Evolutionary conservation across 92 coral and sea anemone species (phyloP).

Genomic region (Muricea muricata): DNA sequence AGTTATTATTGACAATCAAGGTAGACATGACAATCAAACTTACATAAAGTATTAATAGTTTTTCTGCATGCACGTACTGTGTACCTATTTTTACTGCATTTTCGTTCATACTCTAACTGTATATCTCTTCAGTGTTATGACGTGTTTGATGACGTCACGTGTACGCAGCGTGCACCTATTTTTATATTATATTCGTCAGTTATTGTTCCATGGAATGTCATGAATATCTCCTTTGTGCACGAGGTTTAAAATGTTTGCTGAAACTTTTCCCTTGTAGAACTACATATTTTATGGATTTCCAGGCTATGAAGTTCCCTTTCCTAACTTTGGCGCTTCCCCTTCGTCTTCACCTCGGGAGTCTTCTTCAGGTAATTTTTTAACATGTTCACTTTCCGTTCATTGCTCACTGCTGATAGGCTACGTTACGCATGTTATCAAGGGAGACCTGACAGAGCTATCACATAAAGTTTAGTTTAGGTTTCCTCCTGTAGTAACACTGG

Average conservation of each 20-base stretch:
- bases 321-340: conserved; percentile 39
- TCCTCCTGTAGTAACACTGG: too few relatives aligned
- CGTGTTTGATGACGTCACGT: background rate
- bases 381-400: too few relatives aligned
- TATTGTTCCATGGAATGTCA: too few relatives aligned
- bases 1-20: conserved; percentile 29
- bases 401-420: too few relatives aligned
- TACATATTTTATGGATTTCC: conserved; percentile 96
- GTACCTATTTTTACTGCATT: background rate
- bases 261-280: conserved; percentile 65
- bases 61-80: background rate
- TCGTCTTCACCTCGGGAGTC: conserved; percentile 24
- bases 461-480: too few relatives aligned
- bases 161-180: background rate
- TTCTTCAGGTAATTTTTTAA: conserved; percentile 5
- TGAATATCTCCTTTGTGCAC: too few relatives aligned
- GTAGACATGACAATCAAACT: background rate
- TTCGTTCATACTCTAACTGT: background rate
- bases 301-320: conserved; percentile 78
- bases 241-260: too few relatives aligned
- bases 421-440: too few relatives aligned
- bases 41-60: too few relatives aligned
- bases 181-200: too few relatives aligned
- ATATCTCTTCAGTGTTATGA: too few relatives aligned
- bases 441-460: too few relatives aligned